Percentiles rank a stretch among this genome's conserved stretches.
phyloP scores from a whole-genome alignment of 2,888 invertebrate genomes.

The Leucoma salicis region DNA sequence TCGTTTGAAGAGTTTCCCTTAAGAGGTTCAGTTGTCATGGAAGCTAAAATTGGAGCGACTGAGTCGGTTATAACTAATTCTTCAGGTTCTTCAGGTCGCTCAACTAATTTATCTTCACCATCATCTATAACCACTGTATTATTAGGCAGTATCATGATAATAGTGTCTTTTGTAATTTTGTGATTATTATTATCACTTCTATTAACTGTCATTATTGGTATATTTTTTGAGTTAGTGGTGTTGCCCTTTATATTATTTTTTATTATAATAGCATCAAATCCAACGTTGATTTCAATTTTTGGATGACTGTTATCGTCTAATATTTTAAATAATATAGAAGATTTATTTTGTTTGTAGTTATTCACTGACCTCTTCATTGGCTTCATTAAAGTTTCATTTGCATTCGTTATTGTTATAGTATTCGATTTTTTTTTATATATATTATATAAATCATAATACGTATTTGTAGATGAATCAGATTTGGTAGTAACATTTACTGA shows the following conservation, averaged over 20 bases:
- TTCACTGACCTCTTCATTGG: slow-evolving; percentile 43
- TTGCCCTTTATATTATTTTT: slow-evolving; percentile 5
- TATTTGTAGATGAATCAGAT: not conserved
- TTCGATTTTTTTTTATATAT: not conserved
- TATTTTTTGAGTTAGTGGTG: slow-evolving; percentile 6
- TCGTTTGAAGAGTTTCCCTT: too few species aligned
- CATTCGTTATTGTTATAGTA: not conserved
- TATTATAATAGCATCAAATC: slow-evolving; percentile 16
- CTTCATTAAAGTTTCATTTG: not conserved
- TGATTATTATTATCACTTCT: slow-evolving; percentile 1
- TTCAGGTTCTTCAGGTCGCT: too few species aligned
- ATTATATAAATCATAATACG: not conserved
- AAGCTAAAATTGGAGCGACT: too few species aligned
- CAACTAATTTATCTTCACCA: not conserved
- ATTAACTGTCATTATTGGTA: slow-evolving; percentile 1
- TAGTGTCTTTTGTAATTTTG: slow-evolving; percentile 20
- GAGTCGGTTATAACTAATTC: too few species aligned
- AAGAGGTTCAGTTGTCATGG: too few species aligned
- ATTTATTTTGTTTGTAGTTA: slow-evolving; percentile 17
- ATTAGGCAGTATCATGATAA: slow-evolving; percentile 39
- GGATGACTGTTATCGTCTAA: slow-evolving; percentile 36
- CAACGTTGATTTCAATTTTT: slow-evolving; percentile 50
- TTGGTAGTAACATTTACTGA: not conserved
- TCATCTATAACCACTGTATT: slow-evolving; percentile 32
- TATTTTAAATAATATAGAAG: slow-evolving; percentile 45